phyloP scores from a whole-genome alignment of 2,113 vertebrate species.

The Alces alces region DNA sequence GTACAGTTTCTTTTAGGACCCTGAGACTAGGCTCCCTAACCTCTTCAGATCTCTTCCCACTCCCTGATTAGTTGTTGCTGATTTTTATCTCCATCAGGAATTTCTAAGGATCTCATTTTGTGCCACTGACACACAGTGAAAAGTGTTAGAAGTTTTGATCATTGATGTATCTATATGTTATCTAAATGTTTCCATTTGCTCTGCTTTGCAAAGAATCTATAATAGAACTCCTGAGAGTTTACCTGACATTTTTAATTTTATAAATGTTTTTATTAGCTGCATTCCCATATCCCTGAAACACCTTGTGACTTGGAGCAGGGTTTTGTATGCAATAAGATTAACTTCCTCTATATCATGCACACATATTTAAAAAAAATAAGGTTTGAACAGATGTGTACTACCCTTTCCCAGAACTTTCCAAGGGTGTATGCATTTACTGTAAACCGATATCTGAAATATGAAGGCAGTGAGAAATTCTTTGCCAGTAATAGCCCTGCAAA shows the following conservation, averaged over 20 bases:
- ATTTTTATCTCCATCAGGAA: not conserved
- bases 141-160: not conserved
- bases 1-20: not conserved
- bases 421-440: conserved; percentile 56
- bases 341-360: not conserved
- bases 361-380: conserved; percentile 14
- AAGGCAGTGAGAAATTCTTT: conserved; percentile 52
- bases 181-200: conserved; percentile 3
- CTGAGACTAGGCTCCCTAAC: not conserved
- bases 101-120: not conserved
- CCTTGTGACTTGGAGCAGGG: not conserved
- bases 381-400: conserved; percentile 16
- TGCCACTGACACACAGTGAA: not conserved
- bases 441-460: conserved; percentile 57
- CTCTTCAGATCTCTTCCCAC: not conserved
- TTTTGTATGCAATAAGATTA: conserved; percentile 9
- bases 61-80: not conserved
- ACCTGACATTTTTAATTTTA: not conserved
- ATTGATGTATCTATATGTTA: not conserved
- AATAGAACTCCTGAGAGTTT: not conserved
- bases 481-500: conserved; percentile 54
- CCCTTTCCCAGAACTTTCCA: conserved; percentile 60
- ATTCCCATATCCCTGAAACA: not conserved
- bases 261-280: conserved; percentile 18
- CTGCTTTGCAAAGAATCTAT: not conserved